Percentiles rank a stretch among this genome's conserved stretches.
Evolutionary conservation across 2,888 invertebrate species (phyloP).

Genomic region (Aquatica leii): DNA sequence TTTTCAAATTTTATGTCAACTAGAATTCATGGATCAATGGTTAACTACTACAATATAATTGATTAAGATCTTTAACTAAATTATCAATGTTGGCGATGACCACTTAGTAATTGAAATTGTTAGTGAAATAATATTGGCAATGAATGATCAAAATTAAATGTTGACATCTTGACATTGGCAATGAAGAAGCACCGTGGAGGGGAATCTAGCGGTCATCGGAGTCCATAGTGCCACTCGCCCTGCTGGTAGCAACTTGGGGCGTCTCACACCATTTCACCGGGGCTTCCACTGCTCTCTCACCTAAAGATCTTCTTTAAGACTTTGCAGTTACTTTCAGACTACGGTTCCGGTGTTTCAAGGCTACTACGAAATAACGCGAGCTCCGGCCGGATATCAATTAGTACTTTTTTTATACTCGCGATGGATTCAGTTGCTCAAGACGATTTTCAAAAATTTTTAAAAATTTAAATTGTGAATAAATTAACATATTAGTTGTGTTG

Average conservation of each 20-base stretch:
- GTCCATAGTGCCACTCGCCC: slow-evolving; percentile 32
- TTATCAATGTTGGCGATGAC: too few species aligned
- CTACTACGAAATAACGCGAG: slow-evolving; percentile 8
- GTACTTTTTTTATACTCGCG: not conserved
- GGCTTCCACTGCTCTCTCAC: slow-evolving; percentile 30
- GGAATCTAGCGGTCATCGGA: slow-evolving; percentile 28
- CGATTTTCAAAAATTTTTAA: slow-evolving; percentile 31
- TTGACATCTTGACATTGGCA: not conserved
- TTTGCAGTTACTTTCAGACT: slow-evolving; percentile 32
- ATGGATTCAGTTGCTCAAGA: slow-evolving; percentile 35
- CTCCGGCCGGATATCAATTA: slow-evolving; percentile 19
- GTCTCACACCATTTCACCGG: slow-evolving; percentile 33
- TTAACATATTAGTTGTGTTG: too few species aligned
- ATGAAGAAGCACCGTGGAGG: slow-evolving; percentile 17
- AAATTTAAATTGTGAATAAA: slow-evolving; percentile 23
- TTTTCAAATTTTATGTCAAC: too few species aligned
- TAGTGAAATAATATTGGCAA: too few species aligned
- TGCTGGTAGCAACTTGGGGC: slow-evolving; percentile 31
- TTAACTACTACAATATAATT: too few species aligned
- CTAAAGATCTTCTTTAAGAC: slow-evolving; percentile 26
- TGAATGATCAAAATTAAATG: too few species aligned
- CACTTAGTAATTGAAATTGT: too few species aligned
- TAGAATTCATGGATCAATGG: too few species aligned
- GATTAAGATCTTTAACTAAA: too few species aligned
- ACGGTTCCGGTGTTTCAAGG: slow-evolving; percentile 35